These are phyloP conservation scores for Busseola fusca DNA, from an alignment of 2,888 invertebrate genomes.

Conservation along the genomic window DNA sequence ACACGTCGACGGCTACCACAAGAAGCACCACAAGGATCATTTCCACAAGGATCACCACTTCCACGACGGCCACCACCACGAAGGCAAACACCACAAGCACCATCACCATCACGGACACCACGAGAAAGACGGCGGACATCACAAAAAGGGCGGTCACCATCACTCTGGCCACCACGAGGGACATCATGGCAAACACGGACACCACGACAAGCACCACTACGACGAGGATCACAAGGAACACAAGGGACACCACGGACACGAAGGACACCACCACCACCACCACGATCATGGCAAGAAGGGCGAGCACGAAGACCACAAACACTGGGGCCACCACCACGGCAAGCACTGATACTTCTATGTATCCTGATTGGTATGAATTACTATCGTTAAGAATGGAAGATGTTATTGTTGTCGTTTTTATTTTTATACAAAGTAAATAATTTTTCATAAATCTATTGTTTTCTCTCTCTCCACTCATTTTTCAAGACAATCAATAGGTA, in stretches of 20 bases:
- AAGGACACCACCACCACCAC: conserved; percentile 92
- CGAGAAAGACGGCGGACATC: conserved; percentile 92
- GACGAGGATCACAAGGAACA: conserved; percentile 94
- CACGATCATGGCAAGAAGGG: conserved; percentile 94
- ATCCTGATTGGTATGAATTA: conserved; percentile 61
- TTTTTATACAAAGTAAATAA: conserved; percentile 79
- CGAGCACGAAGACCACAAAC: conserved; percentile 92
- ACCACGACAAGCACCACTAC: conserved; percentile 94
- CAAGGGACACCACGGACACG: conserved; percentile 94
- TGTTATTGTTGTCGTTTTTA: conserved; percentile 77
- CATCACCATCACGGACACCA: conserved; percentile 93
- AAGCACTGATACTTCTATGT: conserved; percentile 77
- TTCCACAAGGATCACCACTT: conserved; percentile 96
- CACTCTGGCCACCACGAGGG: conserved; percentile 94
- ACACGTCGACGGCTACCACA: conserved; percentile 94
- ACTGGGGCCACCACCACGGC: conserved; percentile 91
- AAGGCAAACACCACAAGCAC: conserved; percentile 94
- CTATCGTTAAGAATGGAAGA: conserved; percentile 76
- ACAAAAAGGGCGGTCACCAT: conserved; percentile 94
- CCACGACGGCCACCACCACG: conserved; percentile 95
- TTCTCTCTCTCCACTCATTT: not conserved
- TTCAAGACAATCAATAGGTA: not conserved
- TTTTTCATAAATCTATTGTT: conserved; percentile 45
- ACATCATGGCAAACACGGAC: conserved; percentile 93
- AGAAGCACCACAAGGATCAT: conserved; percentile 96